Evolutionary conservation across 2,797 vertebrate species (phyloP).

Genomic region (Coreius guichenoti): DNA sequence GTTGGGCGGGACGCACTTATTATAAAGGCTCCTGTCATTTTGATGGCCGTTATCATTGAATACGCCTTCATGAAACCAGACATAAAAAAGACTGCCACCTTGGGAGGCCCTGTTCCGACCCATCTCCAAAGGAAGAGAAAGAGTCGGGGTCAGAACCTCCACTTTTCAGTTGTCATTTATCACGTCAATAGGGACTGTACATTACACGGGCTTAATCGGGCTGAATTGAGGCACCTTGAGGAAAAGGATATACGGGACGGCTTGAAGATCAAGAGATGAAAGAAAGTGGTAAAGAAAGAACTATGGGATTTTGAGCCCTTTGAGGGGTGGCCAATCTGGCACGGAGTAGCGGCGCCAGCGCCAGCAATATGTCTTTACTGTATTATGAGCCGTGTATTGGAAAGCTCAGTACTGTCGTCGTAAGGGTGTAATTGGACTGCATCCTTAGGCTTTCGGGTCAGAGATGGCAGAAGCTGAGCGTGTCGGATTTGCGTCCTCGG

Average conservation of each 20-base stretch:
- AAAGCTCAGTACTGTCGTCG: slow-evolving; percentile 30
- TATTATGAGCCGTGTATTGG: slow-evolving; percentile 33
- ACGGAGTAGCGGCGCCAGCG: neutral
- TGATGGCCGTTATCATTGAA: slow-evolving; percentile 76
- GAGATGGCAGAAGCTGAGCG: slow-evolving; percentile 3
- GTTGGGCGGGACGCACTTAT: slow-evolving; percentile 74
- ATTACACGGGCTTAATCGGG: slow-evolving; percentile 41
- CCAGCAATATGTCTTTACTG: slow-evolving; percentile 42
- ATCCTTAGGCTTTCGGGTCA: slow-evolving; percentile 16
- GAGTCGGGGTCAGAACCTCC: slow-evolving; percentile 54
- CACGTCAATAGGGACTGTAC: slow-evolving; percentile 45
- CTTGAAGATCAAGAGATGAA: slow-evolving; percentile 45
- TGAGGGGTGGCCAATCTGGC: slow-evolving; percentile 28
- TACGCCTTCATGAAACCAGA: slow-evolving; percentile 61
- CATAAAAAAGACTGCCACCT: slow-evolving; percentile 57
- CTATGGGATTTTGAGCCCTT: slow-evolving; percentile 44
- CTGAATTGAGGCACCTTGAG: slow-evolving; percentile 37
- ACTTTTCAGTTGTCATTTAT: slow-evolving; percentile 56
- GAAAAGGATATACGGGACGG: slow-evolving; percentile 33
- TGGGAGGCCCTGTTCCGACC: slow-evolving; percentile 52
- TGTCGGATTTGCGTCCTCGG: slow-evolving; percentile 32
- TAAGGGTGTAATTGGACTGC: slow-evolving; percentile 23
- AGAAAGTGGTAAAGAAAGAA: slow-evolving; percentile 47
- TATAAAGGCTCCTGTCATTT: slow-evolving; percentile 80
- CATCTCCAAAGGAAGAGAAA: slow-evolving; percentile 47